These are phyloP conservation scores for Anguilla pacifica DNA, from an alignment of 2,797 vertebrate species.

Conservation along the genomic window DNA sequence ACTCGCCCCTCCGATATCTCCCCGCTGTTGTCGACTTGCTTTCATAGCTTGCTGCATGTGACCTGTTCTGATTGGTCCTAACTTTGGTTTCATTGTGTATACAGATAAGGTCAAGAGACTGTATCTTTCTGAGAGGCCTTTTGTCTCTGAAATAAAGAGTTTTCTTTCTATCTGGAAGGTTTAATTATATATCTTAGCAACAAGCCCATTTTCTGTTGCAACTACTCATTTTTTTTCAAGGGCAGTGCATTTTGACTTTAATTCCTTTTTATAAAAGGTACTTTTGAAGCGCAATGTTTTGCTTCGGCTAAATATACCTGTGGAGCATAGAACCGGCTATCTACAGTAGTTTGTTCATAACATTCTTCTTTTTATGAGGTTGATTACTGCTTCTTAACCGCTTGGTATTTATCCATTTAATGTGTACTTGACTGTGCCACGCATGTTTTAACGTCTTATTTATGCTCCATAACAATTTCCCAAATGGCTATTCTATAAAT, in stretches of 20 bases:
- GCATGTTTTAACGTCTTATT: not conserved
- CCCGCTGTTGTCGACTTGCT: not conserved
- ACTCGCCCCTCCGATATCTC: not conserved
- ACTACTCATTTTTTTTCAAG: not conserved
- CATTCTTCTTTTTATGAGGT: not conserved
- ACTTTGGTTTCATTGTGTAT: not conserved
- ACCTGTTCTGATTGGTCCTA: not conserved
- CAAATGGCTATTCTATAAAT: not conserved
- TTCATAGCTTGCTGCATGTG: not conserved
- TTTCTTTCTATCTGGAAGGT: not conserved
- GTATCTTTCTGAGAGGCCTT: not conserved
- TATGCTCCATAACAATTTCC: not conserved
- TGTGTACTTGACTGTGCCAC: not conserved
- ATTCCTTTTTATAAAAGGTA: not conserved
- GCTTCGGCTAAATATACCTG: not conserved
- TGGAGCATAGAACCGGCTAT: not conserved
- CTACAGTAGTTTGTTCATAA: not conserved
- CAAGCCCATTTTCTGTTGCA: not conserved
- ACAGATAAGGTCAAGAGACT: not conserved
- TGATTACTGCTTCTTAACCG: not conserved
- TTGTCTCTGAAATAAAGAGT: not conserved
- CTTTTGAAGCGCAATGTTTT: not conserved
- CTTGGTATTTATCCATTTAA: not conserved
- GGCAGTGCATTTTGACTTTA: not conserved
- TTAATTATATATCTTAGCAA: not conserved